A percentile compares a stretch with the other conserved stretches of the same genome.
These are phyloP conservation scores for Myxocyprinus asiaticus DNA, from an alignment of 2,113 vertebrate genomes.

Conservation along the genomic window DNA sequence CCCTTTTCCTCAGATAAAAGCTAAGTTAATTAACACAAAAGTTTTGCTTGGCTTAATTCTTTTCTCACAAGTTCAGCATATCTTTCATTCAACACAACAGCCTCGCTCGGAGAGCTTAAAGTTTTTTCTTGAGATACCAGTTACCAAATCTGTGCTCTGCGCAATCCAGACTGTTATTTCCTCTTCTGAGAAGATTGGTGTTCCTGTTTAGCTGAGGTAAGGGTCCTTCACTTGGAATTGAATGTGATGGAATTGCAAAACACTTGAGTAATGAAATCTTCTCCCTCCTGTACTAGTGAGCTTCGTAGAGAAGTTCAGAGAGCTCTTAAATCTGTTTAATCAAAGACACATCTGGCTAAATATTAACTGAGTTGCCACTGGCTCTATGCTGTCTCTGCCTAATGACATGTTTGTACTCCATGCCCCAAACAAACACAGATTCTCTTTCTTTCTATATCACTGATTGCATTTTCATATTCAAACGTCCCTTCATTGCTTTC, in stretches of 20 bases:
- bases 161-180: slow-evolving; percentile 13
- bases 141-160: slow-evolving; percentile 2
- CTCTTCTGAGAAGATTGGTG: slow-evolving; percentile 14
- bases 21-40: background rate
- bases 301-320: background rate
- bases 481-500: background rate
- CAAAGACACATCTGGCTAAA: slow-evolving; percentile 29
- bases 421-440: background rate
- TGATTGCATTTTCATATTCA: slow-evolving; percentile 19
- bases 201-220: slow-evolving; percentile 7
- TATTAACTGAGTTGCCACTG: background rate
- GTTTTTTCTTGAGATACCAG: background rate
- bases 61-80: slow-evolving; percentile 4
- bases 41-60: background rate
- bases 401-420: slow-evolving; percentile 22
- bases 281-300: no score
- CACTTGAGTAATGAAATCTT: background rate
- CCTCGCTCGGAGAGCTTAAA: no score
- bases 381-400: slow-evolving; percentile 6
- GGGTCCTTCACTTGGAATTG: slow-evolving; percentile 12
- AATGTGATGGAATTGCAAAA: slow-evolving; percentile 33
- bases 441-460: background rate
- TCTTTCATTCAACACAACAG: background rate
- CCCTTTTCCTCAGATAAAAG: background rate
- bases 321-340: slow-evolving; percentile 28